Conservation (phyloP, 1,140 invertebrate genomes). For the Leptinotarsa lineolata region DNA sequence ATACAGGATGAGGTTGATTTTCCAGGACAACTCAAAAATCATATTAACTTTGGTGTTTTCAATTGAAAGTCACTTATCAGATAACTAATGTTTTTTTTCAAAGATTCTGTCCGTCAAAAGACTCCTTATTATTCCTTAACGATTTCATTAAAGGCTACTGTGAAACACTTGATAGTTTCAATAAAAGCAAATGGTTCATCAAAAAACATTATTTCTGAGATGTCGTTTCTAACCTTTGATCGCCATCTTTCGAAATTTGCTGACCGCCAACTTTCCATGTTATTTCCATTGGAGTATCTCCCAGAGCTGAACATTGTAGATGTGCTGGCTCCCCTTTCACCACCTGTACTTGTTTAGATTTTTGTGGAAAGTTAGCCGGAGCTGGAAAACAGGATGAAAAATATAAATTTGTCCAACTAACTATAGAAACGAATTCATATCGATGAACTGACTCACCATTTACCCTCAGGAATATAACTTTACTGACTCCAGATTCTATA, state of each 20-base stretch:
- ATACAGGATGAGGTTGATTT: no score
- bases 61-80: no score
- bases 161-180: no score
- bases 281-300: conserved; percentile 87
- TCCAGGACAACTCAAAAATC: no score
- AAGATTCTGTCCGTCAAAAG: no score
- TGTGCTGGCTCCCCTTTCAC: conserved; percentile 75
- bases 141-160: no score
- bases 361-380: conserved; percentile 81
- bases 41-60: no score
- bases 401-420: background rate
- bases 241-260: conserved; percentile 67
- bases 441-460: conserved; percentile 68
- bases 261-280: conserved; percentile 72
- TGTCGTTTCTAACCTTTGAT: conserved; percentile 2
- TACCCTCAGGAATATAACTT: conserved; percentile 84
- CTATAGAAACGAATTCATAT: background rate
- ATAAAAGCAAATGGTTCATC: no score
- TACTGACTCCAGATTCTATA: conserved; percentile 85
- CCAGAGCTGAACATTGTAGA: conserved; percentile 84
- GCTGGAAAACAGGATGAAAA: conserved; percentile 60
- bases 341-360: conserved; percentile 75
- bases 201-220: no score
- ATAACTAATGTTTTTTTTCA: no score
- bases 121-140: no score